Evolutionary conservation across 1,140 invertebrate species (phyloP), one percentile per base, ranked within the genome.

Genomic region (Drosophila arizonae): DNA sequence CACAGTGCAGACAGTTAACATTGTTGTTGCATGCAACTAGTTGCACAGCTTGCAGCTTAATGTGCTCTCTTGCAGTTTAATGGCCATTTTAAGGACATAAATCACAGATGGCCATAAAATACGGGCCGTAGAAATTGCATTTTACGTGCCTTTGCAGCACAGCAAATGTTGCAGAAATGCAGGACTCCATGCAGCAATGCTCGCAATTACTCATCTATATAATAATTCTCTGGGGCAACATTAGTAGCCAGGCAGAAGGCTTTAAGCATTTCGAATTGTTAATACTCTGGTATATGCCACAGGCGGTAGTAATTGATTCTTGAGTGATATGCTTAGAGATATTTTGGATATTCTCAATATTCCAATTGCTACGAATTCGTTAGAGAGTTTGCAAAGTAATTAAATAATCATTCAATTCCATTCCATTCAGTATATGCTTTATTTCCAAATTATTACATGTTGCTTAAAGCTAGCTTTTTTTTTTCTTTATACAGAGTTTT

Each of bases 61-160:
- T 50, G 50, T 39, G 36, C 13, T 39, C 2, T 11, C 26, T 13
- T 33, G 28, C 81, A 71, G 69, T 81, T 81, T 81, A 81, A 86
- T 79, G 74, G 68, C 69, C 70, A 66, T 86, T 86, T 69, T 52
- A 67, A 75, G 75, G 62, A 58, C 74, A 86, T 81, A 80, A 87
- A 85, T 85, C 81, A 81, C 77, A 69, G 62, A 5, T 30, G 39
- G 81, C 77, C 51, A 81, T 80, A 54, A 85, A 72, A 81, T 72
- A 75, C 72, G 73, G 72, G 75, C 70, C 72, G 66, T 72, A 70
- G 48, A 81, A 2, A 30, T 76, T 58, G 72, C 64, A 67, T 63
- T 86, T 68, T 69, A 54, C 74, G 81, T 86, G 74, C 15, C 10
- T 85, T 84, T 80, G 84, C 77, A 73, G 61, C 0, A 3, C 30